phyloP scores from a whole-genome alignment of 2,113 vertebrate species.

The Paraplagusia blochii region DNA sequence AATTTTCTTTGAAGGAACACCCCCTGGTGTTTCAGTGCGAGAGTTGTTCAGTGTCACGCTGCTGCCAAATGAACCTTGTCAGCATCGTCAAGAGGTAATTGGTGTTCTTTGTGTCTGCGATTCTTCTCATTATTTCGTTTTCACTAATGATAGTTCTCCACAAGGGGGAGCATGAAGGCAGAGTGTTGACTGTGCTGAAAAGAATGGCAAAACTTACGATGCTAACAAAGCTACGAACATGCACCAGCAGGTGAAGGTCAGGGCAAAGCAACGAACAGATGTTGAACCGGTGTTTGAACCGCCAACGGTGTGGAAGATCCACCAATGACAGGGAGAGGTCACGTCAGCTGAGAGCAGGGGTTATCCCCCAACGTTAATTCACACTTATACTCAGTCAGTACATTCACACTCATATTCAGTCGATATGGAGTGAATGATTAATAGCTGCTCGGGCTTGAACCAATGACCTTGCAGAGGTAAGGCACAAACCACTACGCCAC shows the following conservation, averaged over 20 bases:
- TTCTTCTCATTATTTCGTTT: constrained; percentile 17
- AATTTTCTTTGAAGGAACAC: constrained; percentile 49
- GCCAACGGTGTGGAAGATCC: constrained; percentile 24
- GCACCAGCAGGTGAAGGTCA: no score
- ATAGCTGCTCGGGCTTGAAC: no score
- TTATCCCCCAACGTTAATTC: no score
- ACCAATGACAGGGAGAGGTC: constrained; percentile 40
- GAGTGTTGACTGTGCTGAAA: constrained; percentile 38
- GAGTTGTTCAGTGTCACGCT: constrained; percentile 77
- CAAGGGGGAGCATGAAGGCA: constrained; percentile 16
- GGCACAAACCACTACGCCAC: no score
- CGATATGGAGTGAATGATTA: no score
- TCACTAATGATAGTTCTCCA: constrained; percentile 7
- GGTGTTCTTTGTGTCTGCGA: constrained; percentile 68
- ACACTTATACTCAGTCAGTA: no score
- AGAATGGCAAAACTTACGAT: constrained; percentile 29
- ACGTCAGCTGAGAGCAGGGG: no score
- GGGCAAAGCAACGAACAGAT: no score
- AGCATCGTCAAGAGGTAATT: constrained; percentile 84
- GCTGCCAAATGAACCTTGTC: constrained; percentile 73
- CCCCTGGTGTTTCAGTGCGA: constrained; percentile 60
- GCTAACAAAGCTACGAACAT: constrained; percentile 24
- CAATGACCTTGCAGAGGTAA: no score
- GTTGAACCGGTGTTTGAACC: no score
- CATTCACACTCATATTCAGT: no score